Conservation (phyloP, 2,113 vertebrate genomes). For the Rhinogobius similis region DNA sequence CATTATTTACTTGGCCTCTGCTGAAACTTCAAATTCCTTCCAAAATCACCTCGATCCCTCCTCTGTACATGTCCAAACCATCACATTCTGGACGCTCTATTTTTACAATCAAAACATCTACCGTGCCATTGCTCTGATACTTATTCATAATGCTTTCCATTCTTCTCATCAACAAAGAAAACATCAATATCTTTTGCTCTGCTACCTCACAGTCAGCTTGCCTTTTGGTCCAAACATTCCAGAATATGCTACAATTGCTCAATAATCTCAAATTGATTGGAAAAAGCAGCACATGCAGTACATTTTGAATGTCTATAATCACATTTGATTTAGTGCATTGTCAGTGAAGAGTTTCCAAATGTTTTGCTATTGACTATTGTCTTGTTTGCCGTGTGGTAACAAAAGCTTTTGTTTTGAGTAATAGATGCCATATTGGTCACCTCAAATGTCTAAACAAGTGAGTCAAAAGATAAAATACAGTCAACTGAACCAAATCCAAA, state of each 20-base stretch:
- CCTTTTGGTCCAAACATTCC: neutral
- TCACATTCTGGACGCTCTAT: neutral
- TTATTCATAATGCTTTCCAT: neutral
- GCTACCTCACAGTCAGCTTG: neutral
- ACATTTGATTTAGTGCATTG: conserved; percentile 1
- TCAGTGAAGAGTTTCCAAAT: conserved; percentile 8
- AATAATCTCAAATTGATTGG: neutral
- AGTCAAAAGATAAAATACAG: neutral
- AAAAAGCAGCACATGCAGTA: neutral
- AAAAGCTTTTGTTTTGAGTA: conserved; percentile 2
- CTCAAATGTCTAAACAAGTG: conserved; percentile 4
- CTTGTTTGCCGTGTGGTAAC: neutral
- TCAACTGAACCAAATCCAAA: neutral
- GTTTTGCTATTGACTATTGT: conserved; percentile 4
- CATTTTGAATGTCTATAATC: neutral
- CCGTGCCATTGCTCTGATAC: neutral
- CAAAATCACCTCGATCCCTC: neutral
- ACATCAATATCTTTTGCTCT: neutral
- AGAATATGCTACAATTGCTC: neutral
- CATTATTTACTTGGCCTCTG: neutral
- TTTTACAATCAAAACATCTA: neutral
- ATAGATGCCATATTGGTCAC: neutral
- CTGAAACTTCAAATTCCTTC: neutral
- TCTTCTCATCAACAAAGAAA: neutral
- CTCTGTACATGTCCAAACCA: neutral